A percentile compares a stretch with the other conserved stretches of the same genome.
phyloP scores from a whole-genome alignment of 2,888 invertebrate genomes.

The Trimorus sp. region DNA sequence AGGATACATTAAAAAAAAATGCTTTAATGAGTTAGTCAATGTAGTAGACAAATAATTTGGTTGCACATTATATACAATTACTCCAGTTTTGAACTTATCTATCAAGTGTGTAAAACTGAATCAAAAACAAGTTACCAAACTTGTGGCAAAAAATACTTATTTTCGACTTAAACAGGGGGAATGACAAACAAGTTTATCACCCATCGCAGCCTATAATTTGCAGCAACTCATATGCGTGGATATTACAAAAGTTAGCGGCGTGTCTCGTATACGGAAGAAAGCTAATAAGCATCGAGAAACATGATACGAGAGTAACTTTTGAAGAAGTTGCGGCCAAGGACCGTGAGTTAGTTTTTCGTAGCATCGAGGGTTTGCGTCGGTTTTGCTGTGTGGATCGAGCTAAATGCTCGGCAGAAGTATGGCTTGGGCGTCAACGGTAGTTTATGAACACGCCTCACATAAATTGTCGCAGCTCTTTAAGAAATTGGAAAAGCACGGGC shows the following conservation, averaged over 20 bases:
- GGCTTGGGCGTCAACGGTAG: conserved; percentile 72
- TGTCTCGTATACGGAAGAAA: conserved; percentile 69
- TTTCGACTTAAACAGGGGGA: background rate
- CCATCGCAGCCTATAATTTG: conserved; percentile 45
- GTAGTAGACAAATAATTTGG: too few relatives aligned
- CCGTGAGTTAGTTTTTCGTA: conserved; percentile 63
- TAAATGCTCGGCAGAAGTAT: conserved; percentile 60
- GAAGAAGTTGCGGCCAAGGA: conserved; percentile 73
- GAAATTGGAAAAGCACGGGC: conserved; percentile 81
- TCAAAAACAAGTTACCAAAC: too few relatives aligned
- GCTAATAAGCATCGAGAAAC: conserved; percentile 80
- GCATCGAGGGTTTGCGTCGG: conserved; percentile 45
- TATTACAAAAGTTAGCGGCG: conserved; percentile 73
- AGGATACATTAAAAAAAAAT: too few relatives aligned
- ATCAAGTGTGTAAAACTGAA: too few relatives aligned
- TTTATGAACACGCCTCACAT: conserved; percentile 82
- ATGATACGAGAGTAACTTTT: conserved; percentile 77
- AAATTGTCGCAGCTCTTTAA: conserved; percentile 82
- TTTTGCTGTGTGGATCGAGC: conserved; percentile 49
- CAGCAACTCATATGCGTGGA: conserved; percentile 64
- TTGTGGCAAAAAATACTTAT: too few relatives aligned
- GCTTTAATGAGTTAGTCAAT: too few relatives aligned
- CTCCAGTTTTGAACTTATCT: too few relatives aligned
- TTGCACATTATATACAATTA: too few relatives aligned
- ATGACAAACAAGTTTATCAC: conserved; percentile 30